Conservation (phyloP, 2,888 invertebrate species). For the Sicus ferrugineus region DNA sequence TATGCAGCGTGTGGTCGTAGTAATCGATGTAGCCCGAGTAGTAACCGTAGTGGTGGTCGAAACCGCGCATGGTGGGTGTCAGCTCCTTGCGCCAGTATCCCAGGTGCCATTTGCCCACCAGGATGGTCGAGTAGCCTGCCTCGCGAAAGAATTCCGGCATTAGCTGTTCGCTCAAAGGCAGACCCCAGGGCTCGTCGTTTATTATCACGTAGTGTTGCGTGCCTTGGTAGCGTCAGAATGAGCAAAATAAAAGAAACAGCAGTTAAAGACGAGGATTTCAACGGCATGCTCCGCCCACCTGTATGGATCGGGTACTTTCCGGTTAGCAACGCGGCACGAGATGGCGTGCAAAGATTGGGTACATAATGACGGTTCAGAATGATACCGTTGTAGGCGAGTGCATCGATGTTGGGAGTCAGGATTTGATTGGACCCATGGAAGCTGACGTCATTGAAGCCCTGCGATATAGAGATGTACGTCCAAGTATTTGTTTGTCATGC, state of each 20-base stretch:
- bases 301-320: constrained; percentile 88
- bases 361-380: constrained; percentile 84
- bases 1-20: constrained; percentile 71
- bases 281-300: constrained; percentile 63
- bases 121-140: constrained; percentile 81
- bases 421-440: constrained; percentile 92
- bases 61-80: constrained; percentile 79
- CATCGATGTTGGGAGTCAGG: constrained; percentile 89
- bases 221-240: constrained; percentile 66
- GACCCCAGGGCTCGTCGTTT: constrained; percentile 75
- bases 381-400: constrained; percentile 83
- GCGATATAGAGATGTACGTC: not conserved
- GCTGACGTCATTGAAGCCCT: constrained; percentile 94
- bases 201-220: constrained; percentile 77
- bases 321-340: constrained; percentile 81
- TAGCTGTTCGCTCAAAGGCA: constrained; percentile 74
- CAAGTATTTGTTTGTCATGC: too few relatives aligned
- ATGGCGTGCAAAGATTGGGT: constrained; percentile 86
- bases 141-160: constrained; percentile 75
- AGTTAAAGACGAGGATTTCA: not conserved
- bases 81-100: constrained; percentile 74
- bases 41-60: constrained; percentile 85
- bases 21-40: constrained; percentile 86
- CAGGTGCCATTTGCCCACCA: constrained; percentile 92
- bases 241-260: not conserved